Conservation (phyloP, 2,888 invertebrate genomes). For the Dasypolia templi region DNA sequence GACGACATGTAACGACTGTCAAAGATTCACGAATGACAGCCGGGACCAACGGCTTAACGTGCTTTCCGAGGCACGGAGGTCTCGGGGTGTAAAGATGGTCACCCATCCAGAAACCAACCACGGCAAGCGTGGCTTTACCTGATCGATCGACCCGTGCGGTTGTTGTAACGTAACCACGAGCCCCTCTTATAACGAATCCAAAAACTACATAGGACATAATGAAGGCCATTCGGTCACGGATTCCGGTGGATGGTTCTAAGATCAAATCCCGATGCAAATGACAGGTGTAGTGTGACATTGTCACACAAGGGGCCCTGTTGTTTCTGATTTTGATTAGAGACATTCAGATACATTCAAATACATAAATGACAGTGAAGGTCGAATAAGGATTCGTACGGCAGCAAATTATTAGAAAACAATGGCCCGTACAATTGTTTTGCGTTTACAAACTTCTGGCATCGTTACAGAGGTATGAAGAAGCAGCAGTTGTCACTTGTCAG, state of each 20-base stretch:
- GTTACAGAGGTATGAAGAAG: not conserved
- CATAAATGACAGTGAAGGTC: constrained; percentile 24
- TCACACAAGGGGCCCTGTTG: constrained; percentile 36
- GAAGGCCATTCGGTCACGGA: not conserved
- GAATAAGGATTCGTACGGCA: constrained; percentile 27
- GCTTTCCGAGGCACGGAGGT: not conserved
- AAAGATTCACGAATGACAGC: not conserved
- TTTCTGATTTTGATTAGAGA: constrained; percentile 27
- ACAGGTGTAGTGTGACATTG: constrained; percentile 39
- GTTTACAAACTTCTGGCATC: not conserved
- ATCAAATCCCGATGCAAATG: constrained; percentile 23
- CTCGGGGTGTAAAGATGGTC: not conserved
- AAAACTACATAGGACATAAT: not conserved
- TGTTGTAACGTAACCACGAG: not conserved
- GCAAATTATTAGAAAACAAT: constrained; percentile 8
- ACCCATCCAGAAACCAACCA: not conserved
- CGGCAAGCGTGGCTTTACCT: not conserved
- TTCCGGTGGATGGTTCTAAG: not conserved
- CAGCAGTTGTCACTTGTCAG: no score
- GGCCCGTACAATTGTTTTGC: not conserved
- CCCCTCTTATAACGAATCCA: not conserved
- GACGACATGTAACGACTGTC: not conserved
- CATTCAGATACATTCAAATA: constrained; percentile 43
- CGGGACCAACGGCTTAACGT: not conserved
- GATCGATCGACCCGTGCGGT: not conserved